phyloP scores from a whole-genome alignment of 2,113 vertebrate species.

The Gadus chalcogrammus region DNA sequence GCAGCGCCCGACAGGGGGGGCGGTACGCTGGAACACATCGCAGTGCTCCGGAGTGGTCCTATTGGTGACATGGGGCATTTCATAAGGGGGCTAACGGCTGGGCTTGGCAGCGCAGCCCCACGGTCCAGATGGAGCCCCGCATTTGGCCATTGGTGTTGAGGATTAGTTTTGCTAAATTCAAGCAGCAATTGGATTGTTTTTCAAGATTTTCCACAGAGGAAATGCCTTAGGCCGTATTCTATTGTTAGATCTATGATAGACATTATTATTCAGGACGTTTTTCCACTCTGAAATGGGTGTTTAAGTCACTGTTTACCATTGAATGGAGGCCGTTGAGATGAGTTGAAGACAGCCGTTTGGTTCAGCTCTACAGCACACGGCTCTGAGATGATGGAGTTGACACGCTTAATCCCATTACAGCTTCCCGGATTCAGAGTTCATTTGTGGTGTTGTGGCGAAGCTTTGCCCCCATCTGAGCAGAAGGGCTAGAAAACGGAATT shows the following conservation, averaged over 20 bases:
- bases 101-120: no score
- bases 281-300: no score
- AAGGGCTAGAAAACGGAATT: constrained; percentile 36
- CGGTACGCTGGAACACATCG: neutral
- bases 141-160: no score
- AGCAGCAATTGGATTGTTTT: no score
- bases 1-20: constrained; percentile 6
- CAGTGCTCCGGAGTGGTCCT: neutral
- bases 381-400: constrained; percentile 47
- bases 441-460: constrained; percentile 42
- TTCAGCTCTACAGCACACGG: constrained; percentile 16
- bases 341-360: neutral
- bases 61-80: constrained; percentile 3
- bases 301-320: neutral
- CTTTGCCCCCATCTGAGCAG: constrained; percentile 38
- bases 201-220: no score
- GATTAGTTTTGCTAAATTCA: no score
- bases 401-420: constrained; percentile 60
- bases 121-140: no score
- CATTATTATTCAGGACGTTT: no score
- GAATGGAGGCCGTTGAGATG: constrained; percentile 1
- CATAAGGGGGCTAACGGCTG: neutral
- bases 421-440: constrained; percentile 47
- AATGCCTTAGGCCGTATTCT: no score
- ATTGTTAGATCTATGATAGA: no score